phyloP scores from a whole-genome alignment of 2,888 invertebrate genomes.

The Papilio elwesi region DNA sequence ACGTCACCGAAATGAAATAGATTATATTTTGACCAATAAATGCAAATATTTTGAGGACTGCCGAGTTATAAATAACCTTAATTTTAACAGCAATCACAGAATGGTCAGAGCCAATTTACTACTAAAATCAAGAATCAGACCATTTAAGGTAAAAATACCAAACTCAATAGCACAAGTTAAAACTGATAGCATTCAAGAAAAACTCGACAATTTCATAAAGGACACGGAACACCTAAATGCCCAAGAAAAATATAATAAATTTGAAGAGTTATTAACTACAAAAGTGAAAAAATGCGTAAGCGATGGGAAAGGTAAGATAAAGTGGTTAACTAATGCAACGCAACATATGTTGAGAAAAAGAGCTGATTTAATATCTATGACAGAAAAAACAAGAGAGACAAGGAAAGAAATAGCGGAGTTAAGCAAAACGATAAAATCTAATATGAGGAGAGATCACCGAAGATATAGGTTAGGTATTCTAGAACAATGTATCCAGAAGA shows the following conservation, averaged over 20 bases:
- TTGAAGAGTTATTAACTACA: not conserved
- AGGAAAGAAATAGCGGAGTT: not conserved
- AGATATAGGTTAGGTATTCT: conserved; percentile 5
- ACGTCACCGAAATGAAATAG: conserved; percentile 38
- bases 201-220: not conserved
- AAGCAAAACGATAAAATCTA: not conserved
- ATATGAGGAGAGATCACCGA: too few species aligned
- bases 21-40: conserved; percentile 41
- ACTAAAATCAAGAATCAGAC: not conserved
- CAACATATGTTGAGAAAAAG: not conserved
- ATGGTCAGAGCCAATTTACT: conserved; percentile 40
- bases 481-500: conserved; percentile 28
- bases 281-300: not conserved
- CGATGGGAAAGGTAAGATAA: not conserved
- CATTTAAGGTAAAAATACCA: conserved; percentile 23
- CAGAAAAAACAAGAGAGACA: not conserved
- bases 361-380: not conserved
- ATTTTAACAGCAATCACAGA: conserved; percentile 47
- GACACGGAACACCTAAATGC: not conserved
- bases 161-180: not conserved
- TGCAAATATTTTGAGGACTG: conserved; percentile 37
- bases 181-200: not conserved
- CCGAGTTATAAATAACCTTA: conserved; percentile 37
- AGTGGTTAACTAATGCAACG: not conserved
- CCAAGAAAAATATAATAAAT: not conserved